Conservation (phyloP, 2,888 invertebrate genomes). For the Eristalis pertinax region DNA sequence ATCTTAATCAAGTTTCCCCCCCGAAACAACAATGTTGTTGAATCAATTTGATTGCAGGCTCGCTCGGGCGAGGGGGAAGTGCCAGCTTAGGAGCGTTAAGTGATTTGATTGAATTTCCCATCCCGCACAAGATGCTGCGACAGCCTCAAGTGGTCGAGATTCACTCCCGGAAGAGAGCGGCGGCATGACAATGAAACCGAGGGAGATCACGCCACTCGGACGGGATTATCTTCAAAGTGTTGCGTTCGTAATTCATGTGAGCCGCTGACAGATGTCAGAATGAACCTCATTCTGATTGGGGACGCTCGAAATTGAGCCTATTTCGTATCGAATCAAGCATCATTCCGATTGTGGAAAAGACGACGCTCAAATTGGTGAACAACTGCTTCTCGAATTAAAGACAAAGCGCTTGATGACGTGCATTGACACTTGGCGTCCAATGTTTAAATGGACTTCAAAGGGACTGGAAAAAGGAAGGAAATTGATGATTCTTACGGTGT, state of each 20-base stretch:
- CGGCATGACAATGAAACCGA: background rate
- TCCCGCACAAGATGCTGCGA: background rate
- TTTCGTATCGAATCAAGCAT: too few relatives aligned
- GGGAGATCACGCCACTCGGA: background rate
- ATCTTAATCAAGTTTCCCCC: conserved; percentile 67
- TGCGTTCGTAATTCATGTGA: background rate
- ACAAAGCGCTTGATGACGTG: too few relatives aligned
- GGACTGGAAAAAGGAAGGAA: too few relatives aligned
- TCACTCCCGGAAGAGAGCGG: background rate
- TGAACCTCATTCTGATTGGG: too few relatives aligned
- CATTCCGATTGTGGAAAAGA: too few relatives aligned
- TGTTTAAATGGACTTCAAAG: too few relatives aligned
- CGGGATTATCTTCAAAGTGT: background rate
- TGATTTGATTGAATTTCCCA: conserved; percentile 45
- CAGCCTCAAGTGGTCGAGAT: background rate
- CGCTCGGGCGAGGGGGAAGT: background rate
- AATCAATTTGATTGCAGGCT: conserved; percentile 60
- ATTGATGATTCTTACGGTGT: too few relatives aligned
- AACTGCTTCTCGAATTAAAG: too few relatives aligned
- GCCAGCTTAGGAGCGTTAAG: conserved; percentile 7
- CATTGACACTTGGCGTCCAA: too few relatives aligned
- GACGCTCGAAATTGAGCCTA: too few relatives aligned
- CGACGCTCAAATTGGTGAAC: too few relatives aligned
- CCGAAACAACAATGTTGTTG: conserved; percentile 36
- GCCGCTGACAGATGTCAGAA: background rate